Percentiles rank a stretch among this genome's conserved stretches.
Evolutionary conservation across 1,140 invertebrate species (phyloP).

Genomic region (Melanaphis sacchari): DNA sequence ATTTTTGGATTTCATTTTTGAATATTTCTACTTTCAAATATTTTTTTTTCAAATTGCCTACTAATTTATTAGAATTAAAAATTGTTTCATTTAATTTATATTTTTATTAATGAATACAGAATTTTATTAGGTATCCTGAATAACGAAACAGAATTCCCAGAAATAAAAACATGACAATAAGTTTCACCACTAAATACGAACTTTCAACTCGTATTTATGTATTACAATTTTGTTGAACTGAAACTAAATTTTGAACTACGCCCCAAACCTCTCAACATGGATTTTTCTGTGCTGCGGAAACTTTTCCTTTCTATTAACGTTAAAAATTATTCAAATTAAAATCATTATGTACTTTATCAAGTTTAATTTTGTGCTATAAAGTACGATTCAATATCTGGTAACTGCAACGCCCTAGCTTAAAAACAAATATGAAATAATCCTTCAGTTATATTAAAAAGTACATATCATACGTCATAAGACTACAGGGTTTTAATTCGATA

Average conservation of each 20-base stretch:
- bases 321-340: constrained; percentile 8
- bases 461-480: not conserved
- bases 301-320: not conserved
- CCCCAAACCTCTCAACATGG: not conserved
- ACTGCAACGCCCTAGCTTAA: not conserved
- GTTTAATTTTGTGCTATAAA: not conserved
- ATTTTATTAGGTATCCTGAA: not conserved
- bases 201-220: not conserved
- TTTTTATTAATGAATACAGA: not conserved
- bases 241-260: not conserved
- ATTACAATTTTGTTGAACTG: not conserved
- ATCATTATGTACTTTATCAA: not conserved
- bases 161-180: not conserved
- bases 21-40: too few species aligned
- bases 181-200: not conserved
- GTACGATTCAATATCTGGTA: not conserved
- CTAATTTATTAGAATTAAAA: not conserved
- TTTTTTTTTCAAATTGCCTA: not conserved
- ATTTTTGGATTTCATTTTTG: not conserved
- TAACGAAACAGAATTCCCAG: not conserved
- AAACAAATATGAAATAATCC: not conserved
- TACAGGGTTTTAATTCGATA: not conserved
- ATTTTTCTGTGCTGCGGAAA: not conserved
- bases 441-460: not conserved
- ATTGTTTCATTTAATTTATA: not conserved